Percentiles rank a stretch among this genome's conserved stretches.
phyloP scores from a whole-genome alignment of 2,888 invertebrate species.

The Petrophora chlorosata region DNA sequence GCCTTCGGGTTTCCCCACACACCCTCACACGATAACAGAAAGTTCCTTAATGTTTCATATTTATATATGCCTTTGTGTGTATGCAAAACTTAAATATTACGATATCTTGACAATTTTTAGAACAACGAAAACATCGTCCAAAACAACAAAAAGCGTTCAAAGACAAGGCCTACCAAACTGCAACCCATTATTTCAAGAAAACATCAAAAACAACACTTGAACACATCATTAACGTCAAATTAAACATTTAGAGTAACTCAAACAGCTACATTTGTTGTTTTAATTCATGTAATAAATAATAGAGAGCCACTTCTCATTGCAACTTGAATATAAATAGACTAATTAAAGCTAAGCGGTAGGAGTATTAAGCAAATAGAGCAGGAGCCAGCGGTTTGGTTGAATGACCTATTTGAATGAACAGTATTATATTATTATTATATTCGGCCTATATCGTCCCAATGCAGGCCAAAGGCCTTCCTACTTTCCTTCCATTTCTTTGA shows the following conservation, averaged over 20 bases:
- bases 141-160: constrained; percentile 2
- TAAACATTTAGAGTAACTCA: constrained; percentile 17
- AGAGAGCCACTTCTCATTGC: constrained; percentile 71
- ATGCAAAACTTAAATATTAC: no score
- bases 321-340: constrained; percentile 78
- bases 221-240: constrained; percentile 21
- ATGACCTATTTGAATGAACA: background rate
- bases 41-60: no score
- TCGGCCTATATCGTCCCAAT: no score
- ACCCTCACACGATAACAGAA: no score
- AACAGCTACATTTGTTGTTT: constrained; percentile 23
- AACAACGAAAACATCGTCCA: background rate
- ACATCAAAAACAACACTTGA: constrained; percentile 8
- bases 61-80: no score
- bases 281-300: constrained; percentile 61
- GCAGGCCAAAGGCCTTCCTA: no score
- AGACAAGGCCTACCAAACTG: constrained; percentile 5
- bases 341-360: constrained; percentile 74
- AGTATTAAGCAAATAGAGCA: constrained; percentile 56
- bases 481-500: no score
- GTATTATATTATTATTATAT: no score
- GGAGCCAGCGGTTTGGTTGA: constrained; percentile 5
- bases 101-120: no score
- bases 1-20: no score
- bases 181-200: constrained; percentile 9